Conservation (phyloP, 2,888 invertebrate species). For the Chrysolina americana region DNA sequence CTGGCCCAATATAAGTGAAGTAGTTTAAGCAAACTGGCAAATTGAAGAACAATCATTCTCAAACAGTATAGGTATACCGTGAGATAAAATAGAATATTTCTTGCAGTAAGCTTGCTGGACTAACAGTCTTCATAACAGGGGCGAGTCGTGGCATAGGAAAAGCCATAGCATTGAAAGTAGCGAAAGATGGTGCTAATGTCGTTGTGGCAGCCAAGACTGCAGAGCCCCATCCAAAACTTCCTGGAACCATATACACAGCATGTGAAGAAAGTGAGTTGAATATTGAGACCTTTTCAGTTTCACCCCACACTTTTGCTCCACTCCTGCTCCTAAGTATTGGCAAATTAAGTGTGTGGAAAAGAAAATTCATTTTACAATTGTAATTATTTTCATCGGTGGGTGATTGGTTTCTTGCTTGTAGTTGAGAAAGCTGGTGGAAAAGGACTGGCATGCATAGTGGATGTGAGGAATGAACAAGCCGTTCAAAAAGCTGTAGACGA, state of each 20-base stretch:
- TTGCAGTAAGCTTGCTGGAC: conserved; percentile 83
- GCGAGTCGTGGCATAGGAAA: conserved; percentile 97
- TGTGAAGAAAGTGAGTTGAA: conserved; percentile 84
- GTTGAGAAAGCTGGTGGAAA: conserved; percentile 91
- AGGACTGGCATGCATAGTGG: conserved; percentile 89
- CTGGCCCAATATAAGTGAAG: no score
- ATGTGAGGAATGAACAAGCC: conserved; percentile 87
- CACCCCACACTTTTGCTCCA: no score
- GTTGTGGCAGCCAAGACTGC: conserved; percentile 94
- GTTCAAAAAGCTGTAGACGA: conserved; percentile 80
- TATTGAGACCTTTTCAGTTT: background rate
- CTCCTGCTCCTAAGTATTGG: no score
- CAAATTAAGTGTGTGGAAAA: no score
- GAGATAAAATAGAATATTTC: conserved; percentile 18
- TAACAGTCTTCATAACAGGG: conserved; percentile 95
- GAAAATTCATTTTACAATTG: no score
- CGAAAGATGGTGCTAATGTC: conserved; percentile 92
- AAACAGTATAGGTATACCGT: background rate
- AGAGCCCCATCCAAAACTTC: conserved; percentile 90
- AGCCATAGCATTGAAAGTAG: conserved; percentile 93
- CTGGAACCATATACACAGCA: conserved; percentile 92
- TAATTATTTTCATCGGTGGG: no score
- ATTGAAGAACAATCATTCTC: no score
- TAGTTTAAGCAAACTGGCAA: no score
- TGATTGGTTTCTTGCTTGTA: conserved; percentile 65